phyloP scores from a whole-genome alignment of 2,797 vertebrate genomes.

The Parotocinclus haroldoi region DNA sequence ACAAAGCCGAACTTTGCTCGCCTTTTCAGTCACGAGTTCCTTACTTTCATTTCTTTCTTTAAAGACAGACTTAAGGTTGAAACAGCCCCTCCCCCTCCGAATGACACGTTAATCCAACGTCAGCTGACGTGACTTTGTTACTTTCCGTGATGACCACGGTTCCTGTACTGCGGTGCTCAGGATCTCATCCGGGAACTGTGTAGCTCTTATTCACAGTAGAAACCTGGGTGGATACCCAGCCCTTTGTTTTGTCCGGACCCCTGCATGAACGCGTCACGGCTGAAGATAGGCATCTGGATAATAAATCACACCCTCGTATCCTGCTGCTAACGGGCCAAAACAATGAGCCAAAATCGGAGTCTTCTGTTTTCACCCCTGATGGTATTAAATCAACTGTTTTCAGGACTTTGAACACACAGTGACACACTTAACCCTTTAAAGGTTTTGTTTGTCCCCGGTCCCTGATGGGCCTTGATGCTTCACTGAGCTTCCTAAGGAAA shows the following conservation, averaged over 20 bases:
- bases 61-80: too few relatives aligned
- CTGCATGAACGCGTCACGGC: neutral
- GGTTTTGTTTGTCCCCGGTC: slow-evolving; percentile 20
- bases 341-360: slow-evolving; percentile 26
- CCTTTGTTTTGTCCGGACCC: slow-evolving; percentile 15
- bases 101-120: too few relatives aligned
- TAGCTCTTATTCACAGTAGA: neutral
- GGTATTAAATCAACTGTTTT: slow-evolving; percentile 38
- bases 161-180: neutral
- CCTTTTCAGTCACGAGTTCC: too few relatives aligned
- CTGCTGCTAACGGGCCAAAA: slow-evolving; percentile 35
- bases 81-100: too few relatives aligned
- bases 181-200: neutral
- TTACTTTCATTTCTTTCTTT: too few relatives aligned
- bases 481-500: slow-evolving; percentile 45
- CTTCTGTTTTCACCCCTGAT: slow-evolving; percentile 14
- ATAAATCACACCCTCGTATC: slow-evolving; percentile 45
- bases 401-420: slow-evolving; percentile 30
- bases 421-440: slow-evolving; percentile 26
- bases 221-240: neutral
- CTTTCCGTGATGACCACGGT: neutral
- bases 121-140: too few relatives aligned
- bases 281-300: slow-evolving; percentile 43
- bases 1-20: too few relatives aligned
- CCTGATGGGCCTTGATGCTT: slow-evolving; percentile 35